A percentile compares a stretch with the other conserved stretches of the same genome.
phyloP scores from a whole-genome alignment of 2,888 invertebrate genomes.

The Drosophila testacea region DNA sequence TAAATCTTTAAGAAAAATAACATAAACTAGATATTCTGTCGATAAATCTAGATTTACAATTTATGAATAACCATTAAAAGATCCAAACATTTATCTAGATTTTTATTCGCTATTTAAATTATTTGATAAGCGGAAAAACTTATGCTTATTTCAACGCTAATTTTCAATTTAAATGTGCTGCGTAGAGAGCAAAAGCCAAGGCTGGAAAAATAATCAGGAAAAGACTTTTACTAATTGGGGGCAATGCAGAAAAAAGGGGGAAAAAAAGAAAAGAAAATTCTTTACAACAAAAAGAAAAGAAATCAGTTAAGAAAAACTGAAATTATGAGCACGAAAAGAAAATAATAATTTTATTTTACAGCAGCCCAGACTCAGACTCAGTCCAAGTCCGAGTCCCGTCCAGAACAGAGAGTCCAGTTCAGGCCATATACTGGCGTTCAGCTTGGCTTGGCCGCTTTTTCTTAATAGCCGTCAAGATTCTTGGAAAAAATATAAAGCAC shows the following conservation, averaged over 20 bases:
- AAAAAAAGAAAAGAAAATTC: slow-evolving; percentile 13
- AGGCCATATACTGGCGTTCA: slow-evolving; percentile 12
- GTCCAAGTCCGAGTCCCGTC: neutral
- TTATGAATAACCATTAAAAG: too few species aligned
- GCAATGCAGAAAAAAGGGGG: slow-evolving; percentile 30
- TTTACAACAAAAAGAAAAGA: slow-evolving; percentile 11
- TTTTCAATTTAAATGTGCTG: slow-evolving; percentile 14
- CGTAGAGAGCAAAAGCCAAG: slow-evolving; percentile 41
- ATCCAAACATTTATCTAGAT: neutral
- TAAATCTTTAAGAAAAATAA: neutral
- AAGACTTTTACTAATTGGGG: slow-evolving; percentile 72
- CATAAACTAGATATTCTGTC: neutral
- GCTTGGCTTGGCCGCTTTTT: slow-evolving; percentile 54
- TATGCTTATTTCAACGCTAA: slow-evolving; percentile 3
- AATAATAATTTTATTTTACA: slow-evolving; percentile 77
- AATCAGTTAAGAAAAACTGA: slow-evolving; percentile 55
- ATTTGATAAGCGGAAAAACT: slow-evolving; percentile 10
- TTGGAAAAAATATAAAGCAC: slow-evolving; percentile 72
- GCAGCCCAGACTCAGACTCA: slow-evolving; percentile 9
- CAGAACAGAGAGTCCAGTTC: slow-evolving; percentile 7
- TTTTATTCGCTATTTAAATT: slow-evolving; percentile 3
- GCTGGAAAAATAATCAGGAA: slow-evolving; percentile 45
- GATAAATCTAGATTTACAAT: neutral
- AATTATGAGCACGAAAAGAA: slow-evolving; percentile 79
- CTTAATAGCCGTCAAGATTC: slow-evolving; percentile 78